Conservation (phyloP, 2,797 vertebrate genomes). For the Vipera ursinii region DNA sequence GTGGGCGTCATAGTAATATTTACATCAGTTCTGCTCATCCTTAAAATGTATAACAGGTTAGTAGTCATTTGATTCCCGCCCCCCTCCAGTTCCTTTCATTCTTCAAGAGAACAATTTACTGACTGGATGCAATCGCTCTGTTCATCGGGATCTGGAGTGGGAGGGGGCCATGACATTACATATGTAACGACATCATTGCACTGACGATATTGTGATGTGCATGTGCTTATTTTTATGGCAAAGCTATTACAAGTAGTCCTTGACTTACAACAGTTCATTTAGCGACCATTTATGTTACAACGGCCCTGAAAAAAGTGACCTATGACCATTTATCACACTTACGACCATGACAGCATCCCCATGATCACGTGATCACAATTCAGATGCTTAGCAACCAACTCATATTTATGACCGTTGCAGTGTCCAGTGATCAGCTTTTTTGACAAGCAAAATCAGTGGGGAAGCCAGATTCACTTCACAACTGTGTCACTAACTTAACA, state of each 20-base stretch:
- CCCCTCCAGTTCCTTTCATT: background rate
- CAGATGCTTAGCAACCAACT: no score
- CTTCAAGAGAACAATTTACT: background rate
- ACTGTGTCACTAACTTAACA: no score
- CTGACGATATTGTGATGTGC: background rate
- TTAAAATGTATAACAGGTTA: conserved; percentile 96
- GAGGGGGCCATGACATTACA: background rate
- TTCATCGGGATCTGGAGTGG: background rate
- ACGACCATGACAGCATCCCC: no score
- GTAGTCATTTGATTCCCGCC: background rate
- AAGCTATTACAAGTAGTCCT: background rate
- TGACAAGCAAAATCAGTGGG: no score
- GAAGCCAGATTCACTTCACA: no score
- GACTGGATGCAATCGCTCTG: background rate
- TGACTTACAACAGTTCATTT: no score
- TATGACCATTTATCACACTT: no score
- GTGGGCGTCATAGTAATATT: conserved; percentile 88
- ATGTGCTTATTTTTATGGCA: background rate
- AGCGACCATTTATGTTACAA: no score
- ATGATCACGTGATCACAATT: no score
- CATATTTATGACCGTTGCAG: no score
- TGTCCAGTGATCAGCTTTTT: no score
- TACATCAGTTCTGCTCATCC: conserved; percentile 80
- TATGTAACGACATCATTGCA: background rate
- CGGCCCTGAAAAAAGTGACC: no score